Conservation (phyloP, 1,140 invertebrate genomes). For the Drosophila pseudoobscura region DNA sequence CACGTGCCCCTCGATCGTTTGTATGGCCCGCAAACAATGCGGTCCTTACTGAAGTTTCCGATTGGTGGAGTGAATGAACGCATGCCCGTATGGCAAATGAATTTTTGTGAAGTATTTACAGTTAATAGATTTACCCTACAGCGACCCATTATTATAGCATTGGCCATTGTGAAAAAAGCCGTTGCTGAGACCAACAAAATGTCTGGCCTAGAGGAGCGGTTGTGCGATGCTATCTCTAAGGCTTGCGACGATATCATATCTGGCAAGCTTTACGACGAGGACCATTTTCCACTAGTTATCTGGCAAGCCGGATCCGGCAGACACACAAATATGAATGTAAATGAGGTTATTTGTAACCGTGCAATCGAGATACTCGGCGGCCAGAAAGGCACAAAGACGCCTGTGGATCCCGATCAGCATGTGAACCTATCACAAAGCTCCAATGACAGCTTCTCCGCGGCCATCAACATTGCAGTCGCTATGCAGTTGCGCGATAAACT, state of each 20-base stretch:
- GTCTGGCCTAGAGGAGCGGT: slow-evolving; percentile 93
- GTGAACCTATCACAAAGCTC: slow-evolving; percentile 99
- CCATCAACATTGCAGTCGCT: slow-evolving; percentile 98
- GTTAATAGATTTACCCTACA: slow-evolving; percentile 68
- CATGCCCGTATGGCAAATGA: slow-evolving; percentile 90
- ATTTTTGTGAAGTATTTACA: not conserved
- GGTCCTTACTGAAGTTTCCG: slow-evolving; percentile 97
- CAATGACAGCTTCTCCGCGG: slow-evolving; percentile 99
- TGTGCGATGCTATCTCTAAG: slow-evolving; percentile 93
- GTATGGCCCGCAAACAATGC: slow-evolving; percentile 98
- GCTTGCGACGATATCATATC: slow-evolving; percentile 98
- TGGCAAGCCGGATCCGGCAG: slow-evolving; percentile 99
- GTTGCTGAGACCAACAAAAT: slow-evolving; percentile 97
- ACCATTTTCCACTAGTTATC: slow-evolving; percentile 98
- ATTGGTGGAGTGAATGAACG: slow-evolving; percentile 95
- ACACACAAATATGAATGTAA: slow-evolving; percentile 99
- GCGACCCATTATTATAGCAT: slow-evolving; percentile 94
- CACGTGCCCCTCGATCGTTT: slow-evolving; percentile 95
- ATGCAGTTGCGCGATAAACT: slow-evolving; percentile 93
- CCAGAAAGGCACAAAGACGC: slow-evolving; percentile 94
- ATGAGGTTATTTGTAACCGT: slow-evolving; percentile 96
- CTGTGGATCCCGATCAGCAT: slow-evolving; percentile 99
- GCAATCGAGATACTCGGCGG: slow-evolving; percentile 98
- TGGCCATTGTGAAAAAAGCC: slow-evolving; percentile 98
- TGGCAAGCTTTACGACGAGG: slow-evolving; percentile 93